phyloP scores from a whole-genome alignment of 1,140 invertebrate genomes.

The Arion vulgaris region DNA sequence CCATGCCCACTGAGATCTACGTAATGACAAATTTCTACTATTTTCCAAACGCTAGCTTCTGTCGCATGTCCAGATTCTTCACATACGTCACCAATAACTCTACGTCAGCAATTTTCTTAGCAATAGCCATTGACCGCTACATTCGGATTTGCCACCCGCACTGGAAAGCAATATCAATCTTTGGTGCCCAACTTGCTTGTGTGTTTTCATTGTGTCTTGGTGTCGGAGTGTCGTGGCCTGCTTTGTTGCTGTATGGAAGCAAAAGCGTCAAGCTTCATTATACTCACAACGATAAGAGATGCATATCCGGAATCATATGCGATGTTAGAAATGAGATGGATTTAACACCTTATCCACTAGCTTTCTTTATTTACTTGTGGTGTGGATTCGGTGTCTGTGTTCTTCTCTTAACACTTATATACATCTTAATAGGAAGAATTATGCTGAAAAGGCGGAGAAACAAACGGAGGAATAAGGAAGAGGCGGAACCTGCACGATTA shows the following conservation, averaged over 20 bases:
- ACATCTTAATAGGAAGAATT: conserved; percentile 42
- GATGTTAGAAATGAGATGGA: conserved; percentile 45
- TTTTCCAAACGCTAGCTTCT: conserved; percentile 52
- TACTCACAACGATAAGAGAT: conserved; percentile 21
- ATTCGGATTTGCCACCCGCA: conserved; percentile 59
- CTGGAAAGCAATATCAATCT: conserved; percentile 46
- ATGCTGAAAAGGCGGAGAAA: conserved; percentile 40
- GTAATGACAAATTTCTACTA: conserved; percentile 55
- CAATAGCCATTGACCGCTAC: conserved; percentile 64
- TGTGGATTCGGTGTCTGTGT: conserved; percentile 45
- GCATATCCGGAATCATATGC: conserved; percentile 48
- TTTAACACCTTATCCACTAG: conserved; percentile 43
- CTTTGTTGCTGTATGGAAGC: conserved; percentile 56
- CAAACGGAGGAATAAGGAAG: not conserved
- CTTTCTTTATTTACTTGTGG: conserved; percentile 51
- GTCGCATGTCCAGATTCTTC: conserved; percentile 55
- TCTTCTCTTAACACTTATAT: conserved; percentile 40
- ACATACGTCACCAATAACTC: conserved; percentile 58
- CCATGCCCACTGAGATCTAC: conserved; percentile 58
- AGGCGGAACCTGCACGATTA: not conserved
- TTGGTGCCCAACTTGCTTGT: conserved; percentile 53
- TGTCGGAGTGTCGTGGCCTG: conserved; percentile 55
- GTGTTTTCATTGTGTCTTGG: conserved; percentile 46
- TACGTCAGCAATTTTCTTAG: conserved; percentile 52
- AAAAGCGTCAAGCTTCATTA: conserved; percentile 36